phyloP scores from a whole-genome alignment of 2,113 vertebrate genomes.

The Ictidomys tridecemlineatus region DNA sequence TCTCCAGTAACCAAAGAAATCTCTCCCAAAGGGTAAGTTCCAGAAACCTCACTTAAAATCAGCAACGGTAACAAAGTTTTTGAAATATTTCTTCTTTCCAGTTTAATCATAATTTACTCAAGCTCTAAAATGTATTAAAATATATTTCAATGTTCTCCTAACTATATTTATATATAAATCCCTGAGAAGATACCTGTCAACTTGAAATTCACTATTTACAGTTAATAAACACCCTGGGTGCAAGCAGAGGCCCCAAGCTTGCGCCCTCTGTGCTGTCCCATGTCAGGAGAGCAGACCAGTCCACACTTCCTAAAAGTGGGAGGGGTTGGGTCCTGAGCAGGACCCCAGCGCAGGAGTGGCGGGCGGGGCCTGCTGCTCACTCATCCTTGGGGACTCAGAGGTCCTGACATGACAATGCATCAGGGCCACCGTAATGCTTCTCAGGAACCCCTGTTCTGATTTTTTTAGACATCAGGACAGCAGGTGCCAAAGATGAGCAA shows the following conservation, averaged over 20 bases:
- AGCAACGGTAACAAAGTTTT: neutral
- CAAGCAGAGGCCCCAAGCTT: neutral
- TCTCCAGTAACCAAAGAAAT: neutral
- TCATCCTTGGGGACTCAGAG: too few species aligned
- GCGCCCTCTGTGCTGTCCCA: neutral
- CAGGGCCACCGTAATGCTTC: too few species aligned
- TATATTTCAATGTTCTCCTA: neutral
- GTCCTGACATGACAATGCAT: too few species aligned
- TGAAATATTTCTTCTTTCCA: conserved; percentile 72
- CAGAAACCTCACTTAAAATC: neutral
- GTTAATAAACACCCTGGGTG: conserved; percentile 57
- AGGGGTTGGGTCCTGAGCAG: too few species aligned
- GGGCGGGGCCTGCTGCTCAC: too few species aligned
- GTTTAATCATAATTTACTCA: conserved; percentile 66
- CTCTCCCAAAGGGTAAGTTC: neutral
- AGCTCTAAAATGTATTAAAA: conserved; percentile 78
- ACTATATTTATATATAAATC: conserved; percentile 64
- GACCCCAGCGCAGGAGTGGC: too few species aligned
- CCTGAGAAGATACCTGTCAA: conserved; percentile 84
- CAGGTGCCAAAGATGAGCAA: too few species aligned
- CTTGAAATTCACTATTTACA: conserved; percentile 52
- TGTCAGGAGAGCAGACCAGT: too few species aligned
- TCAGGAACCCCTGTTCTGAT: too few species aligned
- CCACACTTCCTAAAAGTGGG: too few species aligned
- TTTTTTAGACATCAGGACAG: too few species aligned